These are phyloP conservation scores for Aphelinus certus DNA, from an alignment of 1,140 invertebrate species.

Conservation along the genomic window DNA sequence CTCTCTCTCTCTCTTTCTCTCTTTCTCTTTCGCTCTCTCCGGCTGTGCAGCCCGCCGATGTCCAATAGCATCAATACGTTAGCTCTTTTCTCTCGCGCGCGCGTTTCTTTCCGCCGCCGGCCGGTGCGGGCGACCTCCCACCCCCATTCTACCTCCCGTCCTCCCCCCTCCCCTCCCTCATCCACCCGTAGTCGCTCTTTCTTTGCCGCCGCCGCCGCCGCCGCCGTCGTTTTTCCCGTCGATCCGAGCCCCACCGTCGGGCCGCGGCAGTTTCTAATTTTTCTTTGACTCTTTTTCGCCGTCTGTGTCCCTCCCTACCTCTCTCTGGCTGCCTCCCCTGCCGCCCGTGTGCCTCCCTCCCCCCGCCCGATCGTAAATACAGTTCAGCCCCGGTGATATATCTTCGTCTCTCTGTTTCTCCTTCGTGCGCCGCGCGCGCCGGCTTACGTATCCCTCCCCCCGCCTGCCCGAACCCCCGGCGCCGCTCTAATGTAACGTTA, in stretches of 20 bases:
- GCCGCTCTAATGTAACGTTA: conserved; percentile 65
- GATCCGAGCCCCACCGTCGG: conserved; percentile 36
- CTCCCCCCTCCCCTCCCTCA: conserved; percentile 22
- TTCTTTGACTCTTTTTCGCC: conserved; percentile 32
- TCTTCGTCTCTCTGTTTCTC: conserved; percentile 32
- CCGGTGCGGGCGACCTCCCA: too few species aligned
- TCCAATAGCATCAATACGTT: conserved; percentile 12
- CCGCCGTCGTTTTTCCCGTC: conserved; percentile 35
- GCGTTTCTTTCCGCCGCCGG: neutral
- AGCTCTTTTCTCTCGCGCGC: neutral
- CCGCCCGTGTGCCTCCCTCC: conserved; percentile 28
- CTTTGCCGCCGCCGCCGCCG: conserved; percentile 26
- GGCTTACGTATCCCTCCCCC: conserved; percentile 34
- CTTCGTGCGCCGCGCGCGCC: conserved; percentile 39
- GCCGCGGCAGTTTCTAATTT: conserved; percentile 33
- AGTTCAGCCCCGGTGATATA: conserved; percentile 39
- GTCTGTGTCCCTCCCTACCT: conserved; percentile 27
- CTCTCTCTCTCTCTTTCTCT: neutral
- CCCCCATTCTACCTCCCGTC: conserved; percentile 12
- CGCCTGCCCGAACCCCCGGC: conserved; percentile 46
- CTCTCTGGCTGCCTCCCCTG: conserved; percentile 40
- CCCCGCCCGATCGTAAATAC: conserved; percentile 26
- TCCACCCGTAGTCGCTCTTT: conserved; percentile 15
- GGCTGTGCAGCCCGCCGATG: neutral
- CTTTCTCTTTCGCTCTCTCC: conserved; percentile 14